Base-by-base conservation (phyloP, 92 coral and sea anemone species). In the Actinernus sp. region DNA sequence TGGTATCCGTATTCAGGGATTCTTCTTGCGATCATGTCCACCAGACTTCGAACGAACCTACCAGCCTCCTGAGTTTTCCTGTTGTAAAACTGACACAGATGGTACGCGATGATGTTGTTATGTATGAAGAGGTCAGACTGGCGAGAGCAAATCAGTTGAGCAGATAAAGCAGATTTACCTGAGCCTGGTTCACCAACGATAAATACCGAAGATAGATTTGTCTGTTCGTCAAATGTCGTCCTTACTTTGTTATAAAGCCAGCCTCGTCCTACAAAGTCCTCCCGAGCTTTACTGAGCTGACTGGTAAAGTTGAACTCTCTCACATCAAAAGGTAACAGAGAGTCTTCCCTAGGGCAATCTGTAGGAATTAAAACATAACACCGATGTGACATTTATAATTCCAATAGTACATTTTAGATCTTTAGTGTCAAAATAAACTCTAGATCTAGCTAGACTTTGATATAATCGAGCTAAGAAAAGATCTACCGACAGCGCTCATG, bases 111-210 rank as follows among this genome's bases (percentile, higher is more conserved):
- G 13, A 88, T 74, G 58, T 67, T 62, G 11, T 58, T 55, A 67
- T 88, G 78, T 37, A 88, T 88, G 27, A 60, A 43, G 7, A 49
- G 63, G 28, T 46, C 79, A 7, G 95, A 83, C 37, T 49, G 60
- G 6, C 90, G 90, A 2, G 95, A 77, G 66, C 95, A 88, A 26
- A 88, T 83, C 25, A 88, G 47, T 33, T 88, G 78, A 6, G 95
- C 76, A 26, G 73, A 52, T 0, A 88, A 21, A 0, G 95, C 95
- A 23, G 95, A 88, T 49, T 88, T 88, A n/a, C 95, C 95, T 2
- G 83, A 51, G 0, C 95, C 95, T 2, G 95, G 95, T 14, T 88
- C 90, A 1, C 95, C 95, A 49, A 58, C 32, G 8, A 88, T 61
- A 3, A 88, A 51, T 21, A 78, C 82, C 4, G 65, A 60, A 4